A percentile compares a stretch with the other conserved stretches of the same genome.
Evolutionary conservation across 2,113 vertebrate genomes (phyloP).

Genomic region (Sinocyclocheilus rhinocerous): DNA sequence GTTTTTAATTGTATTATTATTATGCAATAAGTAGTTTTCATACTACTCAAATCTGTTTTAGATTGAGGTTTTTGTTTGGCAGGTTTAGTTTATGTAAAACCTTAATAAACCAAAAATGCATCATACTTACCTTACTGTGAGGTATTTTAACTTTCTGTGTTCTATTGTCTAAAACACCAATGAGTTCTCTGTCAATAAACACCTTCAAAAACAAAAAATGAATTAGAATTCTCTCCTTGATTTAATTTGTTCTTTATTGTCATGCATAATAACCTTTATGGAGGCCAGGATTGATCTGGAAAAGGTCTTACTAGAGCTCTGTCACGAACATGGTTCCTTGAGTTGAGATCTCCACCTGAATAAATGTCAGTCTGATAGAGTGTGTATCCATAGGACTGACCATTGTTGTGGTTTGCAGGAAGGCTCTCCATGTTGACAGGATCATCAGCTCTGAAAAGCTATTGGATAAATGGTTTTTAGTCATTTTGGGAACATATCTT

Average conservation of each 20-base stretch:
- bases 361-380: conserved; percentile 86
- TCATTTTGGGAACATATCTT: conserved; percentile 13
- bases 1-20: too few species aligned
- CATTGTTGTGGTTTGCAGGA: conserved; percentile 78
- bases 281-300: background rate
- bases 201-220: conserved; percentile 76
- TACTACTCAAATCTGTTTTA: background rate
- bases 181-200: conserved; percentile 80
- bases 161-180: conserved; percentile 85
- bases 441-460: conserved; percentile 79
- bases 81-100: background rate
- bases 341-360: conserved; percentile 78
- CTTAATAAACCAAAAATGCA: background rate
- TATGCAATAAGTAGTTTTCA: too few species aligned
- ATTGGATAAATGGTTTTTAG: background rate
- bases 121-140: conserved; percentile 75
- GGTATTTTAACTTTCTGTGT: conserved; percentile 76
- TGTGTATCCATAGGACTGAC: conserved; percentile 88
- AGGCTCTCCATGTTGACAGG: conserved; percentile 92
- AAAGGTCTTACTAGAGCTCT: conserved; percentile 79
- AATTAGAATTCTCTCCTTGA: background rate
- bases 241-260: background rate
- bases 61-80: background rate
- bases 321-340: conserved; percentile 81
- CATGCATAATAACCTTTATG: background rate